phyloP scores from a whole-genome alignment of 92 coral and sea anemone species.

The Ricordea florida region DNA sequence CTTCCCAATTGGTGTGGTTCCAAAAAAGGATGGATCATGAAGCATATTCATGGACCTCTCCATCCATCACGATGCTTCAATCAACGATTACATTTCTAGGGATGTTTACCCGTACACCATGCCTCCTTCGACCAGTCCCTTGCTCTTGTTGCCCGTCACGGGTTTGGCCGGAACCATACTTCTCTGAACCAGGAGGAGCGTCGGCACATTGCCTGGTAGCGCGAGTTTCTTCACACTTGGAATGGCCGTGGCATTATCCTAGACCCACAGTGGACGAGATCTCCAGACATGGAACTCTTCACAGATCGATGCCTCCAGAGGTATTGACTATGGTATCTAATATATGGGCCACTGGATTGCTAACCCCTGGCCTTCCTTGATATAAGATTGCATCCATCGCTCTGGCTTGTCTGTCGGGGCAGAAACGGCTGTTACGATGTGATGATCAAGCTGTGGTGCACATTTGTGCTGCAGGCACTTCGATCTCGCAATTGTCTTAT shows the following conservation, averaged over 20 bases:
- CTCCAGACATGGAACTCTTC: background rate
- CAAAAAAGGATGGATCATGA: background rate
- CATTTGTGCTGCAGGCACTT: background rate
- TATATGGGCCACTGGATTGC: background rate
- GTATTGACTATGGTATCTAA: background rate
- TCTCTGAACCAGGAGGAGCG: background rate
- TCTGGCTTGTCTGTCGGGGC: conserved; percentile 7
- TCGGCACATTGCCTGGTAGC: background rate
- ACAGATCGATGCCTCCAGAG: background rate
- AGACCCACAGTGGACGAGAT: background rate
- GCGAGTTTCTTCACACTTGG: background rate
- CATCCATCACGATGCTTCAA: background rate
- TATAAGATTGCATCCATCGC: background rate
- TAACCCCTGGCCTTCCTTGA: background rate
- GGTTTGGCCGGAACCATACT: background rate
- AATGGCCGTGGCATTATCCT: background rate
- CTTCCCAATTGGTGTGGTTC: too few species aligned
- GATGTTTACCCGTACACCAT: background rate
- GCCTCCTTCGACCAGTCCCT: background rate
- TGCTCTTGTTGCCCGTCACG: background rate
- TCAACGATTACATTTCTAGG: background rate
- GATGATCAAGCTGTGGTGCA: background rate
- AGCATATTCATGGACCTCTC: background rate
- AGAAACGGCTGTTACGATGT: background rate
- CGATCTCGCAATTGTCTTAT: too few species aligned